Base-by-base conservation (phyloP, 2,797 vertebrate genomes). In the Mus spretus region DNA sequence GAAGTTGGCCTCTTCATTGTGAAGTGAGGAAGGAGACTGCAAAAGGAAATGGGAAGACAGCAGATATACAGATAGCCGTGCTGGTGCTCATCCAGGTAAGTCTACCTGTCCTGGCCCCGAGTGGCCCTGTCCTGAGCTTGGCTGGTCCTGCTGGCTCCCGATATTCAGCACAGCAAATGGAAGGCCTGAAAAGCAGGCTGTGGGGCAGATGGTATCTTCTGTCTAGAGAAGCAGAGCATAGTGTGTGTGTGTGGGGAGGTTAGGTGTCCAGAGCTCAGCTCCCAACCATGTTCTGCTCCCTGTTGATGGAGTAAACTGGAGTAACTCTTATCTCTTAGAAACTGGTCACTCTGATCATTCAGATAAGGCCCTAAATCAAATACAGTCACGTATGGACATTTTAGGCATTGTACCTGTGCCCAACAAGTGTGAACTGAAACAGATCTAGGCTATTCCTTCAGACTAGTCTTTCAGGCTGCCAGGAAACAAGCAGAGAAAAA, bases 31-130 rank as follows among this genome's bases (percentile, higher is more conserved):
- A 98, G 92, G 94, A 97, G 97, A 34, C 89, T 95, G 96, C 22
- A 75, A 96, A 74, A 96, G 98, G 97, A 85, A 89, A 97, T 91
- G 82, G 89, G 93, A 94, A 95, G 95, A 97, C 96, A 97, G 97
- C 26, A 0, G 1, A 94, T 96, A 88, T 40, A 80, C 90, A 83
- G 92, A 97, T 97, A 92, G 44, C 34, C 96, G 86, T 24, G 88
- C 90, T 94, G 97, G 89, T 93, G 95, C 94, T 92, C 91, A 94
- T 92, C 92, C 98, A 98, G 95, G 95, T 97, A 98, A 97, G 65
- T 93, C 89, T 96, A 95, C 93, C 97, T 97, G 89, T 92, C 86
- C 84, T 94, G 96, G 88, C 91, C 95, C 90, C 63, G 20, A 37
- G 93, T 4, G 57, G 97, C 95, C n/a, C 94, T 90, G 86, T 93